phyloP scores from a whole-genome alignment of 2,888 invertebrate species.

The Sesia bembeciformis region DNA sequence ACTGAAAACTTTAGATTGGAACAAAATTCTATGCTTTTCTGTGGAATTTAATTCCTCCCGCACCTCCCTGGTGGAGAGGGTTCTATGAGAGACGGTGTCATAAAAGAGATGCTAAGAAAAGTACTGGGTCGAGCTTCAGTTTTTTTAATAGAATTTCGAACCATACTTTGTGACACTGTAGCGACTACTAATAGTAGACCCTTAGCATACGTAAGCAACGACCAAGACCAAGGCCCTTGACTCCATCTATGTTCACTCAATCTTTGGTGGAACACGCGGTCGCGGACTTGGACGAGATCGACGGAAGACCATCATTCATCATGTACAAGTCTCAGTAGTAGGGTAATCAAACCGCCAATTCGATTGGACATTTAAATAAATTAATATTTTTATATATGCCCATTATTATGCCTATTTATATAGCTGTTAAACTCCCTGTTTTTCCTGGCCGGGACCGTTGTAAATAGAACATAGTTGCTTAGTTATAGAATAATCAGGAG shows the following conservation, averaged over 20 bases:
- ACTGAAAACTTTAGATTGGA: background rate
- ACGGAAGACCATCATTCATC: too few species aligned
- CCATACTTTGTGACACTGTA: background rate
- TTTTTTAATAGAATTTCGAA: background rate
- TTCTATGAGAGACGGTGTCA: background rate
- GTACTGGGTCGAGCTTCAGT: background rate
- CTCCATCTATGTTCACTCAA: background rate
- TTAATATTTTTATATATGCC: too few species aligned
- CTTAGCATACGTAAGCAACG: background rate
- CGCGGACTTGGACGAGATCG: background rate
- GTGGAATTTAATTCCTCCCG: conserved; percentile 4
- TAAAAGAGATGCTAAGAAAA: background rate
- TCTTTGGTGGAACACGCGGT: background rate
- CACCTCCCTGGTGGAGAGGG: background rate
- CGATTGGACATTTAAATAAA: too few species aligned
- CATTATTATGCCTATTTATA: too few species aligned
- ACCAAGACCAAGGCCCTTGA: background rate
- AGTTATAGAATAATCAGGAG: too few species aligned
- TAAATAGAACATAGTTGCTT: too few species aligned
- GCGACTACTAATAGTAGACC: background rate
- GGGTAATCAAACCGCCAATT: too few species aligned
- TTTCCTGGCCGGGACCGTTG: too few species aligned
- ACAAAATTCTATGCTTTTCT: background rate
- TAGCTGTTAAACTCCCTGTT: too few species aligned
- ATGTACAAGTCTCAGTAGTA: too few species aligned